Percentiles rank a stretch among this genome's conserved stretches.
phyloP scores from a whole-genome alignment of 2,888 invertebrate species.

The Atethmia centrago region DNA sequence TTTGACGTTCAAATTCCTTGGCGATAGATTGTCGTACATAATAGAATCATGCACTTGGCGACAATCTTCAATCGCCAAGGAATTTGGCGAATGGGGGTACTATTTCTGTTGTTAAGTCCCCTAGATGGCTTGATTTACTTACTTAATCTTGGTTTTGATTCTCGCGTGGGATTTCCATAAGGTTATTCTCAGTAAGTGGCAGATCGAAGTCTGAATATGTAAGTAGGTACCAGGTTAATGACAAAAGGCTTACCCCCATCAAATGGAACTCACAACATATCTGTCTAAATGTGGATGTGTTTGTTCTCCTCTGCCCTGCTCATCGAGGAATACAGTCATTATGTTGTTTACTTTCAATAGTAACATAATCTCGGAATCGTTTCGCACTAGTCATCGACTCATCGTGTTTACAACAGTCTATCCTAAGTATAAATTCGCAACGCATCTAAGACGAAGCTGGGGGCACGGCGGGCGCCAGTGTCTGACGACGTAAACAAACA shows the following conservation, averaged over 20 bases:
- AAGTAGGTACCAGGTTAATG: background rate
- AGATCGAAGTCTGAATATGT: background rate
- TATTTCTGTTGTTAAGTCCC: background rate
- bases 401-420: constrained; percentile 1
- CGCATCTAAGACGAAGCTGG: background rate
- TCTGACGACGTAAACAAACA: too few relatives aligned
- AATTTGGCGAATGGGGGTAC: background rate
- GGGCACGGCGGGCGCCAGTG: too few relatives aligned
- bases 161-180: background rate
- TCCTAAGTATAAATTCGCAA: background rate
- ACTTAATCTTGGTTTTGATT: too few relatives aligned
- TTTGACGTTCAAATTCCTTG: constrained; percentile 7
- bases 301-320: background rate
- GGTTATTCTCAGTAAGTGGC: background rate
- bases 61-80: background rate
- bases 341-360: background rate
- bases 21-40: background rate
- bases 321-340: background rate
- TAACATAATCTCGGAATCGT: background rate
- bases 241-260: background rate
- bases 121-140: too few relatives aligned
- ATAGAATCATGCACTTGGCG: background rate
- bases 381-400: background rate
- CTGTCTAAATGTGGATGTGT: background rate
- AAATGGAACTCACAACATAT: background rate